These are phyloP conservation scores for Lophotriccus pileatus DNA, from an alignment of 2,797 vertebrate genomes.

Conservation along the genomic window DNA sequence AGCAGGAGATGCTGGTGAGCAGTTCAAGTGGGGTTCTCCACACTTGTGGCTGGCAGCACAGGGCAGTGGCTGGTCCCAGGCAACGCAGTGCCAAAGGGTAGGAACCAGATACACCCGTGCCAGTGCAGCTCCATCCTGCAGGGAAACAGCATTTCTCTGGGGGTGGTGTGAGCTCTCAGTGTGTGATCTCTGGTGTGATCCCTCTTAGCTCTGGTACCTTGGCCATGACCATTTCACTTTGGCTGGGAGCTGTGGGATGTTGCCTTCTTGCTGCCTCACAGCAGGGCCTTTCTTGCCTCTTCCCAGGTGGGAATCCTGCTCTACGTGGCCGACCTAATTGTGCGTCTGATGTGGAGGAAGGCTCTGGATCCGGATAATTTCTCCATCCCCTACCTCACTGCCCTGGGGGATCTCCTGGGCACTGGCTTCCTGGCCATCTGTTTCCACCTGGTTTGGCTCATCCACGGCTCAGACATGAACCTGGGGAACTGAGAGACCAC, in stretches of 20 bases:
- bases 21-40: not conserved
- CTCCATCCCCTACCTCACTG: constrained; percentile 97
- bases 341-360: constrained; percentile 87
- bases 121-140: not conserved
- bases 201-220: not conserved
- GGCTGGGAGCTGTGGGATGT: not conserved
- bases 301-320: constrained; percentile 88
- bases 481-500: constrained; percentile 12
- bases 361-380: constrained; percentile 93
- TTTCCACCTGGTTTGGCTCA: constrained; percentile 78
- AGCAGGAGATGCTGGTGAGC: not conserved
- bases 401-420: constrained; percentile 91
- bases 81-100: not conserved
- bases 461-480: constrained; percentile 64
- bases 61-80: not conserved
- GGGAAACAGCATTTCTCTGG: not conserved
- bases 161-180: fast-evolving
- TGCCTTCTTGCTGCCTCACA: not conserved
- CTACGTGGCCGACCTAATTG: constrained; percentile 88
- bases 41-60: not conserved
- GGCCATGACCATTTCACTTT: fast-evolving
- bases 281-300: not conserved
- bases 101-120: not conserved
- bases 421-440: constrained; percentile 89
- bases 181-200: no score